Evolutionary conservation across 2,113 vertebrate species (phyloP), one percentile per base, ranked within the genome.

Genomic region (Riparia riparia): DNA sequence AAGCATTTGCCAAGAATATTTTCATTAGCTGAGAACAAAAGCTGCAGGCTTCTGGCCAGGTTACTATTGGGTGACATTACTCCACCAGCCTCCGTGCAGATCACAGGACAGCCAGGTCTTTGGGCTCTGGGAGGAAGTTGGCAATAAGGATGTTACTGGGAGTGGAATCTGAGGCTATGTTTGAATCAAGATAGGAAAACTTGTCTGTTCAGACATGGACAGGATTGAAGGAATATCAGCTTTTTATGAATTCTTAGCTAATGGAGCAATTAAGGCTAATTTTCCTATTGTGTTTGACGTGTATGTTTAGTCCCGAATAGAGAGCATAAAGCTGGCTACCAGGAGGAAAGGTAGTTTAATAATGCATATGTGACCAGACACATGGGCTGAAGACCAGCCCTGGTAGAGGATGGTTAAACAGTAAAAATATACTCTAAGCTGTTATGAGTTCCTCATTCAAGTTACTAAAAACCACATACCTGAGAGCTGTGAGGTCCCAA

Each of bases 11-110:
- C 81, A 97, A 91, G 50, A 90, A 82, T 34, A 8, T 70, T 95
- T 94, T 90, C 32, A 70, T 93, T 92, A 95, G 50, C 56, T 63
- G 70, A 86, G 57, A 95, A 82, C 39, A 87, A 98, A 95, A 87
- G 21, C 70, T 76, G 54, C 45, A 94, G 32, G 20, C 49, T 82
- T 51, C 26, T 79, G 87, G 42, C 17, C 41, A 71, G 31, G 22
- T 73, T 37, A 24, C 10, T 50, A 2, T 34, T 41, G 1, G 1
- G 37, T 69, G 60, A 16, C 3, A 1, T 26, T 78, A 21, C 5
- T 60, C 14, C 24, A 58, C 24, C 37, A 68, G 39, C 6, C 1
- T 0, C 28, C 12, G 49, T 25, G 53, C 14, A 93, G 16, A 25
- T 64, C 1, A 2, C 12, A n/a, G 28, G 28, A 69, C 45, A 64